phyloP scores from a whole-genome alignment of 2,888 invertebrate species.

The Amorpha juglandis region DNA sequence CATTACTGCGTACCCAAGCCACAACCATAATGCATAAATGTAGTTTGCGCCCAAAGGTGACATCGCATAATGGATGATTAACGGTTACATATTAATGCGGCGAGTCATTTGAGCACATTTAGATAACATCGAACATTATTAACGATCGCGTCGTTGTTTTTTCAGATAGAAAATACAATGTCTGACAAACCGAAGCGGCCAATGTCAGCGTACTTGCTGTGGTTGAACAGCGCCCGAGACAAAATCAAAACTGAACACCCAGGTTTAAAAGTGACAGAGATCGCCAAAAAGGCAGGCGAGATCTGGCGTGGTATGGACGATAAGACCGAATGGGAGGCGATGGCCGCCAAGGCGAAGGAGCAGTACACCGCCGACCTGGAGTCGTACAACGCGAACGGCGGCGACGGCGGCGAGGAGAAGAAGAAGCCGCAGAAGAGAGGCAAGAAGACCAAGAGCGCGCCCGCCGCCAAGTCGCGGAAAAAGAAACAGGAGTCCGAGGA shows the following conservation, averaged over 20 bases:
- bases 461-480: constrained; percentile 49
- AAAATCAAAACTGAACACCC: constrained; percentile 93
- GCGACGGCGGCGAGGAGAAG: constrained; percentile 74
- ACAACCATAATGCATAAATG: not conserved
- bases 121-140: not conserved
- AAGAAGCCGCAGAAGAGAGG: constrained; percentile 76
- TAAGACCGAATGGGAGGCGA: constrained; percentile 94
- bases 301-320: constrained; percentile 93
- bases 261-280: constrained; percentile 92
- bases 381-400: constrained; percentile 90
- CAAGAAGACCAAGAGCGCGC: constrained; percentile 55
- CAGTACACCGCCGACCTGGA: constrained; percentile 92
- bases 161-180: constrained; percentile 64
- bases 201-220: constrained; percentile 93
- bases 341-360: constrained; percentile 91
- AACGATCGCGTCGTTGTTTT: not conserved
- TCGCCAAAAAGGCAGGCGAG: constrained; percentile 96
- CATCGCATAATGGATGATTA: not conserved
- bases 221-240: constrained; percentile 92
- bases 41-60: not conserved
- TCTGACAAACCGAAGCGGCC: constrained; percentile 94
- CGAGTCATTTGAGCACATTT: not conserved
- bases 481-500: constrained; percentile 78
- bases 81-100: not conserved
- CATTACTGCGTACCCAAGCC: not conserved